Conservation (phyloP, 2,888 invertebrate species). For the Abrostola triplasia region DNA sequence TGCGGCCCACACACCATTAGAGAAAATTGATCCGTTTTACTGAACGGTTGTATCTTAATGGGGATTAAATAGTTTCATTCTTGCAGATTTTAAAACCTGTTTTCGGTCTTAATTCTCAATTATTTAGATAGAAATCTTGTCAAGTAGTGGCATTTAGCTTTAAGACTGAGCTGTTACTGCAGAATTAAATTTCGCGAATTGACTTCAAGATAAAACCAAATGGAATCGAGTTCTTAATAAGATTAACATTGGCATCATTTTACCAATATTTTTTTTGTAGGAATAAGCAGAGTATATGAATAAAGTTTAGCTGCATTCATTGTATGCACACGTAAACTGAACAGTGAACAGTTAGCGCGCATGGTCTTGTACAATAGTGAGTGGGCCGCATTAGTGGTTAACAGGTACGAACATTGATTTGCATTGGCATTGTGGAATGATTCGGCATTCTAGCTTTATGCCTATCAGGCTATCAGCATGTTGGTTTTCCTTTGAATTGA, state of each 20-base stretch:
- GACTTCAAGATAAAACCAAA: not conserved
- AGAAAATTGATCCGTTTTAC: slow-evolving; percentile 5
- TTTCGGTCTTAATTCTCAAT: no score
- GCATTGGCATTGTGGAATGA: slow-evolving; percentile 17
- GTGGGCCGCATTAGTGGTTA: slow-evolving; percentile 22
- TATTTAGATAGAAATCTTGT: no score
- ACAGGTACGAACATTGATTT: slow-evolving; percentile 25
- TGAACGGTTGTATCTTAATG: slow-evolving; percentile 1
- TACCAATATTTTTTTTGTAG: no score
- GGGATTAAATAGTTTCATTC: not conserved
- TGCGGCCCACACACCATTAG: slow-evolving; percentile 3
- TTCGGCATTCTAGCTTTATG: slow-evolving; percentile 23
- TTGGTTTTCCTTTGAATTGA: slow-evolving; percentile 14
- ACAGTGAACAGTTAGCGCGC: not conserved
- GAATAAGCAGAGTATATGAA: not conserved
- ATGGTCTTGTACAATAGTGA: not conserved
- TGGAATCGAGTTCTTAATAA: not conserved
- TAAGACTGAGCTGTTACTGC: no score
- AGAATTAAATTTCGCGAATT: no score
- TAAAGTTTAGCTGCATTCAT: not conserved
- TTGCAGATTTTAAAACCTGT: no score
- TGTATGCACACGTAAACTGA: not conserved
- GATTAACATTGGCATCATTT: not conserved
- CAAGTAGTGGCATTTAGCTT: no score
- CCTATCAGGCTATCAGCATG: not conserved